phyloP scores from a whole-genome alignment of 53 echinoderm and acorn worm species.

The Holothuria scabra region DNA sequence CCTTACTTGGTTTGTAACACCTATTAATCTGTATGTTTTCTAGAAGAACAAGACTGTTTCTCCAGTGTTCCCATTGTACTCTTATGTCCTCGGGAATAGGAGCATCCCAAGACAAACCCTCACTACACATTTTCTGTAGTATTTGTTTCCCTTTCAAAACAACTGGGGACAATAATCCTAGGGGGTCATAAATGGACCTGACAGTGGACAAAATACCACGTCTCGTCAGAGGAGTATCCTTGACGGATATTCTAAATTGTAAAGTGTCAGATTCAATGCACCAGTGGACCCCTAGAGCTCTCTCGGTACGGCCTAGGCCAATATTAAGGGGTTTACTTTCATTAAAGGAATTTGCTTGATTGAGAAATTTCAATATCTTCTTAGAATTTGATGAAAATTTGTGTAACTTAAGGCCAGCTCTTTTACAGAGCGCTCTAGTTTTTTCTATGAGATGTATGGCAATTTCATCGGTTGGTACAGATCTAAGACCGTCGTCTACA shows the following conservation, averaged over 20 bases:
- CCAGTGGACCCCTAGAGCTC: constrained; percentile 67
- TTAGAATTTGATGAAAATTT: constrained; percentile 65
- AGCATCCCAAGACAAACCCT: constrained; percentile 75
- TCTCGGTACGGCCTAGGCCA: too few relatives aligned
- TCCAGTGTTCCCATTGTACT: constrained; percentile 70
- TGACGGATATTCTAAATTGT: constrained; percentile 68
- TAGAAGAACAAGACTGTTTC: constrained; percentile 35
- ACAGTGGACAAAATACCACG: constrained; percentile 73
- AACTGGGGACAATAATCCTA: constrained; percentile 70
- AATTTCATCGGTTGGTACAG: constrained; percentile 50
- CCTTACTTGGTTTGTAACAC: too few relatives aligned
- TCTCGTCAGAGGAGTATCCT: constrained; percentile 66
- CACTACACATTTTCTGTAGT: constrained; percentile 77
- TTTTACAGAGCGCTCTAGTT: constrained; percentile 59
- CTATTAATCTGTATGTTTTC: constrained; percentile 59
- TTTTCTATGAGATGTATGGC: constrained; percentile 58
- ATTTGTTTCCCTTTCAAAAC: constrained; percentile 65
- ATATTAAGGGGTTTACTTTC: constrained; percentile 35
- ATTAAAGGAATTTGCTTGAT: constrained; percentile 53
- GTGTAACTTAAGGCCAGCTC: constrained; percentile 63
- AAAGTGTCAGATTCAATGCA: constrained; percentile 73
- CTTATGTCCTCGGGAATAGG: constrained; percentile 65
- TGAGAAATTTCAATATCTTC: constrained; percentile 56
- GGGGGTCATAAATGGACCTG: constrained; percentile 73
- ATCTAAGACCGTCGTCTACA: constrained; percentile 68